A percentile compares a stretch with the other conserved stretches of the same genome.
Evolutionary conservation across 2,888 invertebrate genomes (phyloP).

Genomic region (Caenorhabditis auriculariae): DNA sequence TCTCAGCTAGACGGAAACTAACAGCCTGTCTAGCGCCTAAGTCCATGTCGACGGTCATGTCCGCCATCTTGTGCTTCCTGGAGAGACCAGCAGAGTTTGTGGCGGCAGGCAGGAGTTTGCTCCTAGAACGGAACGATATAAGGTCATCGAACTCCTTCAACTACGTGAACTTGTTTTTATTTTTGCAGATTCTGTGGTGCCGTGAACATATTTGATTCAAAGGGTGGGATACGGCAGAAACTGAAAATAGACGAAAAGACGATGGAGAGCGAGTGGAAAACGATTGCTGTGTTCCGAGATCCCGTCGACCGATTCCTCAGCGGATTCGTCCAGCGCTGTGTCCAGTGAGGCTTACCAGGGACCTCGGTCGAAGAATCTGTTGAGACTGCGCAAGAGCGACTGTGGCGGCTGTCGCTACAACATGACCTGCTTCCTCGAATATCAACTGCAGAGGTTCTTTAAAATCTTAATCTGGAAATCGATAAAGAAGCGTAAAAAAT

Average conservation of each 20-base stretch:
- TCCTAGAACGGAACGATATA: no score
- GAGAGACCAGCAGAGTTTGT: neutral
- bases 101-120: neutral
- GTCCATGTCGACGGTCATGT: neutral
- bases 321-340: neutral
- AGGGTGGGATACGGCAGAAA: neutral
- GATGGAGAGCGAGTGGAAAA: neutral
- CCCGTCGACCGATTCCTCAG: neutral
- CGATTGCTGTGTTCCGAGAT: neutral
- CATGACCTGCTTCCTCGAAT: neutral
- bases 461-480: no score
- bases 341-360: neutral
- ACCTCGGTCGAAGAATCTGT: neutral
- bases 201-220: neutral
- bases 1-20: no score
- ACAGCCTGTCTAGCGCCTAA: neutral
- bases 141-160: no score
- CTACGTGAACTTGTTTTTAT: no score
- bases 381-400: neutral
- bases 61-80: neutral
- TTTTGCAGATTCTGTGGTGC: neutral
- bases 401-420: neutral
- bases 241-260: neutral
- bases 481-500: no score
- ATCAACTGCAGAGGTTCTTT: neutral